Percentiles rank a stretch among this genome's conserved stretches.
These are phyloP conservation scores for Pygmarrhopalites habei DNA, from an alignment of 1,140 invertebrate genomes.

Conservation along the genomic window DNA sequence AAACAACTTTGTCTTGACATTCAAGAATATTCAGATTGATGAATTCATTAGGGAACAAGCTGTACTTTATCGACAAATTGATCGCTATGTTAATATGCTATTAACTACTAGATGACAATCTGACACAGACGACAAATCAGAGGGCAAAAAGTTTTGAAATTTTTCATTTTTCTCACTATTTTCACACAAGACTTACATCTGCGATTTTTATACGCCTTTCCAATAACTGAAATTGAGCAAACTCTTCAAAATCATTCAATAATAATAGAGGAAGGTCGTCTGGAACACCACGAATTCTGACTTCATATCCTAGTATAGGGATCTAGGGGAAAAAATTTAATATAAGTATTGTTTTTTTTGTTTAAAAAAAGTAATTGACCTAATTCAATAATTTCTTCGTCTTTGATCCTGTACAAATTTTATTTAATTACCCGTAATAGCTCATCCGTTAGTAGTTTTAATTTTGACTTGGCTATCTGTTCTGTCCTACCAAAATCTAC, in stretches of 20 bases:
- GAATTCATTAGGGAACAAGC: too few relatives aligned
- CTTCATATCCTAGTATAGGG: neutral
- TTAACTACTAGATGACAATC: too few relatives aligned
- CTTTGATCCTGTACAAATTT: neutral
- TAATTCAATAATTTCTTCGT: neutral
- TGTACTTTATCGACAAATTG: too few relatives aligned
- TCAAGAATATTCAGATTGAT: too few relatives aligned
- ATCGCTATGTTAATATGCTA: too few relatives aligned
- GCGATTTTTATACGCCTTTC: neutral
- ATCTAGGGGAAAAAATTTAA: neutral
- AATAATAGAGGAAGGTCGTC: neutral
- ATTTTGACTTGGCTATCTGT: neutral
- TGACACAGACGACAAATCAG: too few relatives aligned
- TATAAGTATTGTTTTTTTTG: neutral
- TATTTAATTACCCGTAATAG: neutral
- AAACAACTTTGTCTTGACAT: too few relatives aligned
- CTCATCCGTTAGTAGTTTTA: neutral
- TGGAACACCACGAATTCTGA: neutral
- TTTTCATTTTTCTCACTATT: neutral
- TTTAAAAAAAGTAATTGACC: neutral
- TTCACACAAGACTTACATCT: neutral
- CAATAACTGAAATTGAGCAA: neutral
- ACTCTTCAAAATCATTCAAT: neutral
- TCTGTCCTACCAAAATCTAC: neutral
- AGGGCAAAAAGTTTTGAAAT: too few relatives aligned